Base-by-base conservation (phyloP, 2,113 vertebrate genomes). In the Mesitornis unicolor region DNA sequence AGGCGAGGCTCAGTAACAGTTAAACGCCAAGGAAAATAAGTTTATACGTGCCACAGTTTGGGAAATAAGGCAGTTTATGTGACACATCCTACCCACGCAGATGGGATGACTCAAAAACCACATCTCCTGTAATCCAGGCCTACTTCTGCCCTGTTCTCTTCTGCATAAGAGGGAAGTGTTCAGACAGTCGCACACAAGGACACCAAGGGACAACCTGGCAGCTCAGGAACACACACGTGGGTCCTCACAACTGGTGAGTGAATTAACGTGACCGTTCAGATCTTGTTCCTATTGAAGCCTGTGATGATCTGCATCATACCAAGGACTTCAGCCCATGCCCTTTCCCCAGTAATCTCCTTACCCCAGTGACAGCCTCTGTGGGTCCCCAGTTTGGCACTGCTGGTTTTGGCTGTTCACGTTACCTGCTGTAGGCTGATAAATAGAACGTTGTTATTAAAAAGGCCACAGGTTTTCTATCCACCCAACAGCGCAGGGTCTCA, bases 401-500 rank as follows among this genome's bases (percentile, higher is more conserved):
- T n/a, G 36, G 19, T 45, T 47, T 53, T 57, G 53, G 45, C n/a
- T 35, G 28, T 40, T 45, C 13, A 5, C 16, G 1, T 24, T 31
- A 25, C 48, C 18, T 16, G 5, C 2, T 22, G n/a, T 1, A 17
- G n/a, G 12, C 38, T 17, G 11, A 47, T 14, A 50, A 38, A 50
- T 1, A 9, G 50, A 16, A 29, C 6, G 3, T 6, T 13, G 18
- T 57, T 7, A 14, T 5, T 5, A 35, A 35, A 57, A 64, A 43
- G 40, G 47, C 25, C 47, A 4, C 48, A 25, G 33, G 36, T 7
- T 38, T 63, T 25, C 50, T 13, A 12, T 11, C 40, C 31, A n/a
- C 45, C 25, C 2, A 0, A 3, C 35, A 33, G 54, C 1, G 1
- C 19, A 35, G 53, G 20, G 61, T n/a, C 53, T 43, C 31, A 0